Conservation (phyloP, 2,888 invertebrate species). For the Erebia epiphron region DNA sequence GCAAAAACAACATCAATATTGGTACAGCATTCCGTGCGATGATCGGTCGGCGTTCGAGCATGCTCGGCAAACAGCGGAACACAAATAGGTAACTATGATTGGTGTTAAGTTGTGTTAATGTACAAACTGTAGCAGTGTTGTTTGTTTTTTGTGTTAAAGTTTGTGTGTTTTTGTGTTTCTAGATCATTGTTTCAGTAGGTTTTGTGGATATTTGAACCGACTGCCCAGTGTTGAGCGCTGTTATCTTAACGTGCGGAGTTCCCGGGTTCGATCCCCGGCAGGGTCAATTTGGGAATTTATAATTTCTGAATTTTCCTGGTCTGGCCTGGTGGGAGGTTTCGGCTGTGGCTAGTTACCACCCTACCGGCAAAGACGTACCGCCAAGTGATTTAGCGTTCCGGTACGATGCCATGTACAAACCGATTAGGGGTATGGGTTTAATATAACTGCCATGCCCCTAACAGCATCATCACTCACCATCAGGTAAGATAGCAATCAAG, state of each 20-base stretch:
- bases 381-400: too few relatives aligned
- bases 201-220: background rate
- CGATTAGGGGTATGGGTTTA: too few relatives aligned
- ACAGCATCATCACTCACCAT: background rate
- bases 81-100: background rate
- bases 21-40: background rate
- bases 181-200: background rate
- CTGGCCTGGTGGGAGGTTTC: too few relatives aligned
- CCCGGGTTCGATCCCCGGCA: too few relatives aligned
- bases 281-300: too few relatives aligned
- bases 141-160: background rate
- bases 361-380: too few relatives aligned
- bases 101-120: slow-evolving; percentile 4
- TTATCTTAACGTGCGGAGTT: too few relatives aligned
- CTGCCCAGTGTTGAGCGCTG: too few relatives aligned
- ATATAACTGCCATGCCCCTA: too few relatives aligned
- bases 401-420: too few relatives aligned
- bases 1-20: background rate
- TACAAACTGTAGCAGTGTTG: background rate
- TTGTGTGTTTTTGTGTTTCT: background rate
- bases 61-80: background rate
- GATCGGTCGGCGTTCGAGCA: background rate
- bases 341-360: too few relatives aligned
- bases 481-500: background rate
- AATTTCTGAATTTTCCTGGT: too few relatives aligned